phyloP scores from a whole-genome alignment of 2,888 invertebrate species.

The Cremastobaeus sp. region DNA sequence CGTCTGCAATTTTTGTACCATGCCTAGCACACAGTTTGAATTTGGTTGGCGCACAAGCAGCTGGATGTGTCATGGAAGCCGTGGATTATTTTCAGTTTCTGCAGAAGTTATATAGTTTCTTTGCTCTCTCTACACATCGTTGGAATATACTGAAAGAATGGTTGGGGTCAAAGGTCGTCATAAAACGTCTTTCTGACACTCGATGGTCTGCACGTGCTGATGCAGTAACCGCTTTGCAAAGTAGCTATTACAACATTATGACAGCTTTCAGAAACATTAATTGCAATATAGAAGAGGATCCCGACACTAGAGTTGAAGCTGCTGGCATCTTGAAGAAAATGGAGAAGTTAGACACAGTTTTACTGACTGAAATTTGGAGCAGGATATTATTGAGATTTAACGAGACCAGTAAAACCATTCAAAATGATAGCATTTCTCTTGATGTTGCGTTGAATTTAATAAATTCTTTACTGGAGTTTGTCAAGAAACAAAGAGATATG shows the following conservation, averaged over 20 bases:
- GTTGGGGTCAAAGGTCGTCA: neutral
- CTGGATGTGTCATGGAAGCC: too few relatives aligned
- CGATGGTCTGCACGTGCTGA: neutral
- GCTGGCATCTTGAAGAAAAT: constrained; percentile 11
- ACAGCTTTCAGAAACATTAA: constrained; percentile 3
- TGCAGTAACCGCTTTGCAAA: neutral
- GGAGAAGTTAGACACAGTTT: constrained; percentile 13
- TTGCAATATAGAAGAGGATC: neutral
- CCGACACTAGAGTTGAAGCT: constrained; percentile 19
- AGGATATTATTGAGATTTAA: constrained; percentile 1
- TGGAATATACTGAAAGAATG: neutral
- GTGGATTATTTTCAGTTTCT: too few relatives aligned
- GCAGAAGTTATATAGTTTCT: neutral
- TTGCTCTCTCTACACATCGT: neutral
- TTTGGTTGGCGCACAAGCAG: too few relatives aligned
- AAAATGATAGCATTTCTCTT: constrained; percentile 6
- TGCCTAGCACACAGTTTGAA: too few relatives aligned
- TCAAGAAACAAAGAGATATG: constrained; percentile 1
- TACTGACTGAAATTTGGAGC: constrained; percentile 16
- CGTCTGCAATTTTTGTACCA: too few relatives aligned
- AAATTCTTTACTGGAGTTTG: neutral
- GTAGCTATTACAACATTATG: neutral
- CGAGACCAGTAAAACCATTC: neutral
- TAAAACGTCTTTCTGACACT: neutral
- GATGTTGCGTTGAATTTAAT: constrained; percentile 14